Conservation (phyloP, 2,113 vertebrate species). For the Eudyptes chrysolophus region DNA sequence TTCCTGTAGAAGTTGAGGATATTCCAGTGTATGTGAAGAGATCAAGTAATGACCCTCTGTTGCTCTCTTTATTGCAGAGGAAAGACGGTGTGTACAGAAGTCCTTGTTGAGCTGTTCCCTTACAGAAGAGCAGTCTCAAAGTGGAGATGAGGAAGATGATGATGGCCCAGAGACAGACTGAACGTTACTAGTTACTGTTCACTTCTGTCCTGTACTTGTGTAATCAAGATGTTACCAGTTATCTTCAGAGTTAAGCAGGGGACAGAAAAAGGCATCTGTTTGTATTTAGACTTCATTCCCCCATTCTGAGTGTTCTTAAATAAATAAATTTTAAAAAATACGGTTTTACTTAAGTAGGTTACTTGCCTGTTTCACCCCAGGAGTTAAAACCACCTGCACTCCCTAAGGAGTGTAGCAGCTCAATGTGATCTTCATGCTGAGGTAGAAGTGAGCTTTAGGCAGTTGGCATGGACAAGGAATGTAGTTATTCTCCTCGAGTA, state of each 20-base stretch:
- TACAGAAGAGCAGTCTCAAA: slow-evolving; percentile 34
- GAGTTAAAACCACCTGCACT: background rate
- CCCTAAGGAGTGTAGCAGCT: background rate
- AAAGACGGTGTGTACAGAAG: slow-evolving; percentile 78
- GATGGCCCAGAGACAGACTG: slow-evolving; percentile 57
- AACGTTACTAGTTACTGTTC: background rate
- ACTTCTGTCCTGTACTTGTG: background rate
- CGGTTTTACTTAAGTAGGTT: background rate
- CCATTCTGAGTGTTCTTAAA: background rate
- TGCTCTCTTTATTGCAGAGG: slow-evolving; percentile 71
- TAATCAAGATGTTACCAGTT: background rate
- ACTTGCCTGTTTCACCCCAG: background rate
- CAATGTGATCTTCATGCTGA: background rate
- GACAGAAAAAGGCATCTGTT: background rate
- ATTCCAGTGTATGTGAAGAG: background rate
- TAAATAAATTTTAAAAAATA: background rate
- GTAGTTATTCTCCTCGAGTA: background rate
- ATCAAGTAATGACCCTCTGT: background rate
- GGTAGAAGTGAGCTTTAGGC: background rate
- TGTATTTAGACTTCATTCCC: background rate
- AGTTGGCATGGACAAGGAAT: background rate
- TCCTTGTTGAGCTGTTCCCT: slow-evolving; percentile 82
- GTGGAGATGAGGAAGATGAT: slow-evolving; percentile 57
- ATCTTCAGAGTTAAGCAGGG: background rate
- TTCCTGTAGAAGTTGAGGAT: background rate